Percentiles rank a stretch among this genome's conserved stretches.
Evolutionary conservation across 2,797 vertebrate genomes (phyloP).

Genomic region (Phalanger gymnotis): DNA sequence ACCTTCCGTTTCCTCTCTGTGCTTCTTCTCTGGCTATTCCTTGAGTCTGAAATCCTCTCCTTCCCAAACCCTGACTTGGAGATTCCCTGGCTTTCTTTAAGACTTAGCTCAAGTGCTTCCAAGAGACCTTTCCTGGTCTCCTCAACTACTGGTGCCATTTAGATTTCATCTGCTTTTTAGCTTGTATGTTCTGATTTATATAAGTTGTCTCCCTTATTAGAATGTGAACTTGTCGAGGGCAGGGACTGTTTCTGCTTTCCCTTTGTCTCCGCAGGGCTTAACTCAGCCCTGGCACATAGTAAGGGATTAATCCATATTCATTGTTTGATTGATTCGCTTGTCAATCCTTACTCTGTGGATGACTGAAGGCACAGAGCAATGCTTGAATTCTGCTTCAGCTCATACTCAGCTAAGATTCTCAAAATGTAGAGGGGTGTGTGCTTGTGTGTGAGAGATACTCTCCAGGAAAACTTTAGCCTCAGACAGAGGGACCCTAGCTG

Average conservation of each 20-base stretch:
- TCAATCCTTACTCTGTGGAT: not conserved
- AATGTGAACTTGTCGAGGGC: not conserved
- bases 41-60: not conserved
- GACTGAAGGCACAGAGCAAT: not conserved
- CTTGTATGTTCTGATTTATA: not conserved
- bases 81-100: not conserved
- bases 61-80: not conserved
- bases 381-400: not conserved
- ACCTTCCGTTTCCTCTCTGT: not conserved
- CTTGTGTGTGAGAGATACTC: too few relatives aligned
- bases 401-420: not conserved
- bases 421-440: not conserved
- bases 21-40: not conserved
- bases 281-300: not conserved
- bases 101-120: not conserved
- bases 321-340: not conserved
- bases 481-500: not conserved
- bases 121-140: not conserved
- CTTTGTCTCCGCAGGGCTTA: not conserved
- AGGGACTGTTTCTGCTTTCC: not conserved
- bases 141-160: not conserved
- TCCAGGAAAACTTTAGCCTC: not conserved
- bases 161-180: not conserved
- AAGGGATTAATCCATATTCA: not conserved
- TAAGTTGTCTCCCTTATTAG: not conserved